These are phyloP conservation scores for Heliconius hortense DNA, from an alignment of 2,888 invertebrate species.

Conservation along the genomic window DNA sequence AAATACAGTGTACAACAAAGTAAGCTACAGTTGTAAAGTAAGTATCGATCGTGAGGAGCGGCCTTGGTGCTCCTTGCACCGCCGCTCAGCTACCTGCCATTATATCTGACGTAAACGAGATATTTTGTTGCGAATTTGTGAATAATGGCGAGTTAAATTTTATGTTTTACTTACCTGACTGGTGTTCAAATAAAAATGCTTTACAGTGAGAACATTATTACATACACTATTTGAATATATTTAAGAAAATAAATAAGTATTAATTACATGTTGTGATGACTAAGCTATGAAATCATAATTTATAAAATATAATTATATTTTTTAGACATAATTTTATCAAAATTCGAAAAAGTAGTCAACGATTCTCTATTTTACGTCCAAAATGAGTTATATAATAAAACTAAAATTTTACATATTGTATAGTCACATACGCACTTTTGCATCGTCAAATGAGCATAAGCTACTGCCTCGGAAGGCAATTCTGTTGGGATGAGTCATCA, in stretches of 20 bases:
- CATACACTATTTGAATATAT: too few species aligned
- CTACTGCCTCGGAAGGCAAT: too few species aligned
- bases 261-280: too few species aligned
- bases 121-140: not conserved
- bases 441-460: too few species aligned
- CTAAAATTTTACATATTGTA: not conserved
- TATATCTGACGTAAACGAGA: slow-evolving; percentile 17
- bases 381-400: not conserved
- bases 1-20: not conserved
- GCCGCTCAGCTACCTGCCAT: slow-evolving; percentile 11
- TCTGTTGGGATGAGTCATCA: too few species aligned
- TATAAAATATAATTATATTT: too few species aligned
- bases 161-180: too few species aligned
- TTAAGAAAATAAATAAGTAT: too few species aligned
- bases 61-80: slow-evolving; percentile 34
- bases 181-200: not conserved
- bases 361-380: not conserved
- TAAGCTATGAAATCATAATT: too few species aligned
- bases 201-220: not conserved
- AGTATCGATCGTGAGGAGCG: slow-evolving; percentile 29
- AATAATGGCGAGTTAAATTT: not conserved
- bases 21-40: slow-evolving; percentile 3
- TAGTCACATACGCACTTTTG: not conserved
- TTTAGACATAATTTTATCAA: too few species aligned
- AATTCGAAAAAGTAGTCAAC: not conserved